Base-by-base conservation (phyloP, 2,113 vertebrate genomes). In the Toxotes chatareus region DNA sequence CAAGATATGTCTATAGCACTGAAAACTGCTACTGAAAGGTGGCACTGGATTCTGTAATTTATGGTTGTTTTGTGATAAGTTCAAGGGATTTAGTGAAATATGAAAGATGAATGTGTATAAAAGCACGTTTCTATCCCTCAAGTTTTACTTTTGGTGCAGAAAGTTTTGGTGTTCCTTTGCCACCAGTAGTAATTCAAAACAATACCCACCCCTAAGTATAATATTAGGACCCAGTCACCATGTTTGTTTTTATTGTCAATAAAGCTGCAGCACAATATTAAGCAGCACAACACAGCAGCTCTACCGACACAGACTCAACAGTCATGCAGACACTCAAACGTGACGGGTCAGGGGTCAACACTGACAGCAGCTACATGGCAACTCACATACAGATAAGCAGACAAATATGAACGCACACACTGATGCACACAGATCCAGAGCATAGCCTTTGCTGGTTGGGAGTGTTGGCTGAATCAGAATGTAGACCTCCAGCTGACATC, bases 401-500 rank as follows among this genome's bases (percentile, higher is more conserved):
- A 76, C 61, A 44, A 46, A 83, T 70, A 62, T 10, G 13, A 8
- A 78, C 31, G 16, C 65, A 31, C 46, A 70, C 38, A 34, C 46
- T 67, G 31, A 77, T 34, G 53, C 60, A 76, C 56, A 67, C 21
- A 56, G 47, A 74, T 16, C 12, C 44, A 27, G 56, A 13, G 72
- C 47, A 4, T 17, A 51, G 66, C 70, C 59, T 49, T 23, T 32
- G 69, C 66, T 40, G 51, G 38, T 53, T 19, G 1, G 61, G 72
- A 66, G 51, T 46, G 59, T 42, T 46, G 62, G 64, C 74, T 85
- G 90, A 89, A 93, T 92, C 63, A 82, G 82, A 90, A 94, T 91
- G 76, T 1, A 23, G 90, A 92, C 91, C 89, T 86, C 91, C 89
- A 90, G 87, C 90, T 83, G 91, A 93, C 93, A 91, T 83, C 80